phyloP scores from a whole-genome alignment of 2,113 vertebrate species.

The Mungos mungo region DNA sequence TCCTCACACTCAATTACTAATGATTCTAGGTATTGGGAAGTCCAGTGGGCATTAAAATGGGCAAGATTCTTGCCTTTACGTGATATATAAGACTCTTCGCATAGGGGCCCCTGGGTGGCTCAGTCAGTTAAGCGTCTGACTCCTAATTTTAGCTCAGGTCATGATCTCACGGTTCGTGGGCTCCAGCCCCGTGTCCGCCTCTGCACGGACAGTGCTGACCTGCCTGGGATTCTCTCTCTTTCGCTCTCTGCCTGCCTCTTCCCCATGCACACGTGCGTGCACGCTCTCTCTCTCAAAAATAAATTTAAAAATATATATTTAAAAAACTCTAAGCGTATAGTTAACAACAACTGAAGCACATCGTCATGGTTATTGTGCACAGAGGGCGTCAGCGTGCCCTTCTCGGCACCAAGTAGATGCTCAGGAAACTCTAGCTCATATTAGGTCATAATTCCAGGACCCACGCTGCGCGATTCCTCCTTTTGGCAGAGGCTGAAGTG shows the following conservation, averaged over 20 bases:
- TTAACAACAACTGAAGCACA: neutral
- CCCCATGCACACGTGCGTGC: too few species aligned
- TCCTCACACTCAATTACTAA: neutral
- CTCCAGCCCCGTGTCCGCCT: too few species aligned
- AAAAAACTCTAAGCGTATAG: neutral
- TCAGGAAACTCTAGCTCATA: neutral
- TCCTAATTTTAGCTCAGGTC: too few species aligned
- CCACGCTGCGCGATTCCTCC: rapidly evolving
- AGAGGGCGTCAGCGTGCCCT: neutral
- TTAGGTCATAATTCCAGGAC: neutral
- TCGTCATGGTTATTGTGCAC: neutral
- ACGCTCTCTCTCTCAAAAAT: too few species aligned
- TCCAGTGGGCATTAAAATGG: neutral
- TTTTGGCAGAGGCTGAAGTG: neutral
- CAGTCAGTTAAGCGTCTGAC: too few species aligned
- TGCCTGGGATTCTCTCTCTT: too few species aligned
- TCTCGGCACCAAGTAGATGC: neutral
- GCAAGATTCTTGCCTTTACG: neutral
- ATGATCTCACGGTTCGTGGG: too few species aligned
- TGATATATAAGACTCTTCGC: neutral
- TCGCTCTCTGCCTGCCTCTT: too few species aligned
- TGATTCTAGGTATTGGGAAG: neutral
- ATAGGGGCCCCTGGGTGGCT: neutral
- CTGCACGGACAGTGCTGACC: too few species aligned
- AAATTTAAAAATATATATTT: too few species aligned